phyloP scores from a whole-genome alignment of 2,888 invertebrate species.

The Colostygia pectinataria region DNA sequence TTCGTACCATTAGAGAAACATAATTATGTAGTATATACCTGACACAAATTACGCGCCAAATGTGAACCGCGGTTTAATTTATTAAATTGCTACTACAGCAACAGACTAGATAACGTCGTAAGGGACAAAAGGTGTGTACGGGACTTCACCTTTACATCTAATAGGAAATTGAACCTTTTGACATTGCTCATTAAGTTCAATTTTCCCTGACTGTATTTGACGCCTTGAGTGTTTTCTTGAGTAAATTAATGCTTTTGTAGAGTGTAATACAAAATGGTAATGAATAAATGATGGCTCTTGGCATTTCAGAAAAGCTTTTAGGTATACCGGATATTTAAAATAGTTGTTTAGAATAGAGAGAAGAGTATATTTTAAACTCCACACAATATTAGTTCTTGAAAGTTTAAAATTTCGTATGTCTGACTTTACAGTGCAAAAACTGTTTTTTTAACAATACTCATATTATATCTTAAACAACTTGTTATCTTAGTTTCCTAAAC shows the following conservation, averaged over 20 bases:
- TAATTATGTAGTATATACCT: no score
- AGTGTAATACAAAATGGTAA: constrained; percentile 27
- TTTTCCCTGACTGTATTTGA: constrained; percentile 35
- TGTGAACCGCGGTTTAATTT: constrained; percentile 54
- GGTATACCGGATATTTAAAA: neutral
- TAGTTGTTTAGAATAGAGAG: no score
- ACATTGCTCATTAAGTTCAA: constrained; percentile 47
- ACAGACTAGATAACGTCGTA: constrained; percentile 44
- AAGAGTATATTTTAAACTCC: no score
- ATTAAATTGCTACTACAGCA: constrained; percentile 57
- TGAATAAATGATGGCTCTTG: constrained; percentile 25
- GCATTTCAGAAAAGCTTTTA: neutral
- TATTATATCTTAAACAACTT: no score
- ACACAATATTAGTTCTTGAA: no score
- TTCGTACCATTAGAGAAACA: neutral
- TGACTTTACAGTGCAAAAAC: no score
- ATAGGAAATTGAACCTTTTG: constrained; percentile 55
- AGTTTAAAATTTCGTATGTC: no score
- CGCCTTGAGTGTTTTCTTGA: constrained; percentile 32
- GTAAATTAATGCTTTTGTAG: constrained; percentile 35
- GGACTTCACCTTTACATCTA: constrained; percentile 37
- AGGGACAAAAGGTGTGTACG: constrained; percentile 44
- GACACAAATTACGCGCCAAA: constrained; percentile 37
- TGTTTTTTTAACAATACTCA: no score
- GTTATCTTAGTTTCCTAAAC: no score